Evolutionary conservation across 2,888 invertebrate species (phyloP).

Genomic region (Drosophila limbata): DNA sequence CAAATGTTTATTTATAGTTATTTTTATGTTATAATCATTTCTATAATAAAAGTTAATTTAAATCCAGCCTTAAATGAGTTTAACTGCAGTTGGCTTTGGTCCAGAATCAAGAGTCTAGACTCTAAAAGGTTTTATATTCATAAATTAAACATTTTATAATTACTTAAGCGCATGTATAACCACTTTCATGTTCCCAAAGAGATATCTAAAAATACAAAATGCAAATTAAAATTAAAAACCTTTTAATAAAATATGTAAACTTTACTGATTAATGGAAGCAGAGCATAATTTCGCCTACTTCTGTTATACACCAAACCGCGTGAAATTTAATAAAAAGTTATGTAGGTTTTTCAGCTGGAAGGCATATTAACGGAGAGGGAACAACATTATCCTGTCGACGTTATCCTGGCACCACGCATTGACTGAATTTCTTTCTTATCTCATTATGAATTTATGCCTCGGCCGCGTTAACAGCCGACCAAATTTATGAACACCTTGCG

Average conservation of each 20-base stretch:
- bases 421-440: conserved; percentile 48
- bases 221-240: no score
- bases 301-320: conserved; percentile 8
- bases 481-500: conserved; percentile 67
- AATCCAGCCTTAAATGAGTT: neutral
- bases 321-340: conserved; percentile 41
- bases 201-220: no score
- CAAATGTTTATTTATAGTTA: conserved; percentile 2
- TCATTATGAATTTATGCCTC: conserved; percentile 59
- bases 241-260: no score
- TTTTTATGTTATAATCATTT: neutral
- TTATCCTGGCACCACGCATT: conserved; percentile 37
- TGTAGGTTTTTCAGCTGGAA: conserved; percentile 33
- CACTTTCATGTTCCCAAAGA: no score
- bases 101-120: neutral
- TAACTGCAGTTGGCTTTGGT: neutral
- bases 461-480: conserved; percentile 42
- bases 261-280: no score
- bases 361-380: conserved; percentile 27
- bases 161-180: no score
- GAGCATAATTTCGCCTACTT: neutral
- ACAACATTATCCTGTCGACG: conserved; percentile 36
- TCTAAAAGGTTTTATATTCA: no score
- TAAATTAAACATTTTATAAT: no score
- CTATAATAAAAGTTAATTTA: neutral